phyloP scores from a whole-genome alignment of 2,888 invertebrate species.

The Acleris laterana region DNA sequence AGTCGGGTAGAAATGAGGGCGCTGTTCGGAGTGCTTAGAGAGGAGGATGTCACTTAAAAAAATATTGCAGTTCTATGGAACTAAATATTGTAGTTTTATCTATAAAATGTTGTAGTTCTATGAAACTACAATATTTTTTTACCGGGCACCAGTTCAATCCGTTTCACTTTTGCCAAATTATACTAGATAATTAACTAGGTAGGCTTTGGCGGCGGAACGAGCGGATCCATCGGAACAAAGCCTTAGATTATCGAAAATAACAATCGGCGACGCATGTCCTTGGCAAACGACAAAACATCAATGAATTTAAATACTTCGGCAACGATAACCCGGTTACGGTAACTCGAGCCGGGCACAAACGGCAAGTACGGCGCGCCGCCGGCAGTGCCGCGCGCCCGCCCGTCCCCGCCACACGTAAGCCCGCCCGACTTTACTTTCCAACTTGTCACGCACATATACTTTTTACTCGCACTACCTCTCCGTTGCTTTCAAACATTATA shows the following conservation, averaged over 20 bases:
- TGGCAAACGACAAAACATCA: conserved; percentile 72
- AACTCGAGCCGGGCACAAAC: conserved; percentile 69
- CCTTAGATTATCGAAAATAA: conserved; percentile 58
- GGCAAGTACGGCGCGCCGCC: conserved; percentile 63
- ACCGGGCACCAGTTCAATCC: no score
- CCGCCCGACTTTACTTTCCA: conserved; percentile 51
- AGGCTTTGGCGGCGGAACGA: no score
- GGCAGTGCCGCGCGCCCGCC: conserved; percentile 72
- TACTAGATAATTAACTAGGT: no score
- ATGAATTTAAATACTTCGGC: conserved; percentile 79
- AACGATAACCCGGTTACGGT: conserved; percentile 80
- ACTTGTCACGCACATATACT: conserved; percentile 66
- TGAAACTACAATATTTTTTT: no score
- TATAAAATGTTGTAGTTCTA: no score
- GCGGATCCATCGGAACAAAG: conserved; percentile 47
- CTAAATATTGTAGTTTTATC: no score
- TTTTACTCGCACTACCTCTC: conserved; percentile 6
- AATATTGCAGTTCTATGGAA: no score
- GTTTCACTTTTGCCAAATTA: no score
- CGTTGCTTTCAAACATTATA: background rate
- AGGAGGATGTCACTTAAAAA: no score
- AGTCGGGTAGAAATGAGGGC: no score
- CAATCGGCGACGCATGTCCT: conserved; percentile 70
- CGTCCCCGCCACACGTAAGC: conserved; percentile 80
- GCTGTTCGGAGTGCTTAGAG: no score